These are phyloP conservation scores for Abrostola tripartita DNA, from an alignment of 2,888 invertebrate species.

Conservation along the genomic window DNA sequence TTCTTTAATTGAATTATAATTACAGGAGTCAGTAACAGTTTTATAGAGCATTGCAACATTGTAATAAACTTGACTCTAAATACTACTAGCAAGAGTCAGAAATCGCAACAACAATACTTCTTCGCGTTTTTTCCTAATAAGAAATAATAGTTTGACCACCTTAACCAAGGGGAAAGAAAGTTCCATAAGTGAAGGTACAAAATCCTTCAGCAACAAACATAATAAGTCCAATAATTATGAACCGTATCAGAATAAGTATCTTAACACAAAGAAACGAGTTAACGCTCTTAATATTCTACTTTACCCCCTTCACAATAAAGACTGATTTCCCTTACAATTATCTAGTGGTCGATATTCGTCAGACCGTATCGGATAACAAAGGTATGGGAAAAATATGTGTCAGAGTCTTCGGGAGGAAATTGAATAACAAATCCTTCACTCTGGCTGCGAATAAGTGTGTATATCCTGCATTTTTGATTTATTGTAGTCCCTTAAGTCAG, in stretches of 20 bases:
- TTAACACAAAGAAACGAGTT: slow-evolving; percentile 26
- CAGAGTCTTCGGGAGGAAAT: slow-evolving; percentile 49
- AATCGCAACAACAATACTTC: not conserved
- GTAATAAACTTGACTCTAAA: too few relatives aligned
- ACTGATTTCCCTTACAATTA: slow-evolving; percentile 18
- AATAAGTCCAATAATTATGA: slow-evolving; percentile 49
- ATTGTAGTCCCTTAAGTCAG: slow-evolving; percentile 21
- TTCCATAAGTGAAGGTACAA: not conserved
- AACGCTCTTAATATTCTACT: slow-evolving; percentile 10
- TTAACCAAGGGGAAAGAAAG: not conserved
- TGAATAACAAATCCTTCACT: slow-evolving; percentile 60
- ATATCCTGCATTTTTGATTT: slow-evolving; percentile 53
- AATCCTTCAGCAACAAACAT: not conserved
- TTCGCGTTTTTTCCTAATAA: not conserved
- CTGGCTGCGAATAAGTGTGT: slow-evolving; percentile 49
- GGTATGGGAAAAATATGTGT: slow-evolving; percentile 50
- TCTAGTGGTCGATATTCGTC: slow-evolving; percentile 36
- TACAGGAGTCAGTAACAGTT: too few relatives aligned
- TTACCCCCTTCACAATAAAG: slow-evolving; percentile 13
- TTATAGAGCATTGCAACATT: too few relatives aligned
- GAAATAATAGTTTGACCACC: slow-evolving; percentile 11
- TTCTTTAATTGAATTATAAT: too few relatives aligned
- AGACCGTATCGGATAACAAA: slow-evolving; percentile 50
- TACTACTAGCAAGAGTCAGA: too few relatives aligned
- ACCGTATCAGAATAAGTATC: slow-evolving; percentile 46